Base-by-base conservation (phyloP, 1,140 invertebrate genomes). In the Megalopta genalis region DNA sequence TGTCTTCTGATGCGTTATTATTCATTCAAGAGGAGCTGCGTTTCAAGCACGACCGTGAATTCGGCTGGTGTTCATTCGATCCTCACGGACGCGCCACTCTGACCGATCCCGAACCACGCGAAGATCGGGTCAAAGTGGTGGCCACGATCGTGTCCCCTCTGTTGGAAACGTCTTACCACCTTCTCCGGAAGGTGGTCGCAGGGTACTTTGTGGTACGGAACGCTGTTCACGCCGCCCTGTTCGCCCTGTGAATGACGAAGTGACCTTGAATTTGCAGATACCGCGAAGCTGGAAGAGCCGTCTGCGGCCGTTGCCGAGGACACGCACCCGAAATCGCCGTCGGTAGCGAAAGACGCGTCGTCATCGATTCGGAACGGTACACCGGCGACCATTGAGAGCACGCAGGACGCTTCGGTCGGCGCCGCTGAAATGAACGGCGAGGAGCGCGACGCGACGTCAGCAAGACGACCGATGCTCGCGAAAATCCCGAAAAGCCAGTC, bases 31-130 rank as follows among this genome's bases (percentile, higher is more conserved):
- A 64, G 73, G 70, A 63, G 76, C 68, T 70, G 59, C 67, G 10
- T 85, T 89, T 90, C 89, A 90, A 91, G 86, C 86, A 91, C 89
- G 90, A 86, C 86, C 72, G 86, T 90, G 90, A 89, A 92, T 91
- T 90, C 90, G 89, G 88, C 84, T 77, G 74, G 82, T 91, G 83
- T 89, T 90, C 84, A 87, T 90, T 90, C 62, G 67, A 81, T 77
- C 64, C 64, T 23, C 12, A 46, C 27, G 27, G 18, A 63, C 27
- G 37, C 10, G 25, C 12, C 7, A 12, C 25, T 27, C 23, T 62
- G 16, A 52, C 16, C 49, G 49, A 52, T 52, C 16, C 49, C 27
- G 25, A n/a, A 27, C 1, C 4, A 23, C 10, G 1, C 12, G 25
- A 27, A n/a, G 21, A 9, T 8, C 1, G 57, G 12, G 3, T 59